Evolutionary conservation across 2,797 vertebrate genomes (phyloP), one percentile per base, ranked within the genome.

Genomic region (Borostomias antarcticus): DNA sequence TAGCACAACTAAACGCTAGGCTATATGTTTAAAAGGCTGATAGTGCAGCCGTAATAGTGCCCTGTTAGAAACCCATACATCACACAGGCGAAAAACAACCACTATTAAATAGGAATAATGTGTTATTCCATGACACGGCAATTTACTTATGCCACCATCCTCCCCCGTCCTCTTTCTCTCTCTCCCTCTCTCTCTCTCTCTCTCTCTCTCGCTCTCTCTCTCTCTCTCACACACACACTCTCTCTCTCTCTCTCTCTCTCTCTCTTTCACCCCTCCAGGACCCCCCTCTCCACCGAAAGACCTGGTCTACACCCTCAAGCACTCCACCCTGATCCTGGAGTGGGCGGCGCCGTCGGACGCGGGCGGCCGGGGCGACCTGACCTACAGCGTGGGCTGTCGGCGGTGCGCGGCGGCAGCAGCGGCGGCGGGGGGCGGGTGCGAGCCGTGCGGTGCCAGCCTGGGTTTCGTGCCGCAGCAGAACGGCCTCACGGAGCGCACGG

Each of bases 401-500:
- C 88, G 89, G 1, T 97, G 96, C 63, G 62, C 73, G 0, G 74
- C 7, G 23, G n/a, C n/a, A n/a, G n/a, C n/a, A n/a, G 62, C 73
- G 0, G 74, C 7, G 23, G n/a, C n/a, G n/a, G n/a, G n/a, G n/a
- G 21, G 69, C 23, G 87, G 84, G 43, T 97, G 96, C 0, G 94
- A 96, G 80, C 91, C 91, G 0, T 98, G 96, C 0, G 94, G 95
- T 5, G 80, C 91, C 2, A 83, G 92, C 0, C 86, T 98, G 21
- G 94, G 94, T 81, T 98, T 96, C 1, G 91, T 98, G 67, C 96
- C 96, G 0, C 95, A 96, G 91, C 95, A 95, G 90, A 89, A 86
- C 0, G 95, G 95, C 53, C 87, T 98, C 68, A 93, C 89, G 7
- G 95, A 93, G 5, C 88, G 90, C 32, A 93, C 93, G 0, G 95